Evolutionary conservation across 2,113 vertebrate genomes (phyloP).

Genomic region (Pollimyrus isidori): DNA sequence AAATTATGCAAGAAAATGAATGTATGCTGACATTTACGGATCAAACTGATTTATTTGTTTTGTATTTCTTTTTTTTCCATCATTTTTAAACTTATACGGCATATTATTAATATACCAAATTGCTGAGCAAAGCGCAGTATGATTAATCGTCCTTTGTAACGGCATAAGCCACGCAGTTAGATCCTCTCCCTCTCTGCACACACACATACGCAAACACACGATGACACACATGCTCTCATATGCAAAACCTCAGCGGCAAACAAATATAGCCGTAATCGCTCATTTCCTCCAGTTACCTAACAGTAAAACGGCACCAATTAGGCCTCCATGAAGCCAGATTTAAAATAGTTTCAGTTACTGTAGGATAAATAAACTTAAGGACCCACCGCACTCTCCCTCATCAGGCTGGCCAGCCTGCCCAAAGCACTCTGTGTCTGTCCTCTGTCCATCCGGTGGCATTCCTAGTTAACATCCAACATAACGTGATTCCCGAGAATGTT

Average conservation of each 20-base stretch:
- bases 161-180: background rate
- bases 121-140: background rate
- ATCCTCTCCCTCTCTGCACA: slow-evolving; percentile 14
- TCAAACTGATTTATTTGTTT: background rate
- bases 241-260: slow-evolving; percentile 33
- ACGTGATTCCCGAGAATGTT: background rate
- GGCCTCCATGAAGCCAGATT: slow-evolving; percentile 62
- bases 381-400: slow-evolving; percentile 55
- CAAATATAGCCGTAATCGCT: slow-evolving; percentile 65
- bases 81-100: background rate
- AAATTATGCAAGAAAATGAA: background rate
- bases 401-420: slow-evolving; percentile 6
- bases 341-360: slow-evolving; percentile 52
- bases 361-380: slow-evolving; percentile 65
- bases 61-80: background rate
- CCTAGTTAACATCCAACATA: background rate
- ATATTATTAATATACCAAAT: background rate
- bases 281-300: slow-evolving; percentile 69
- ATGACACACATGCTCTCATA: slow-evolving; percentile 17
- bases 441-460: background rate
- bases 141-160: background rate
- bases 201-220: slow-evolving; percentile 5
- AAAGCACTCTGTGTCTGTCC: background rate
- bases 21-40: background rate
- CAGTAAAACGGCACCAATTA: slow-evolving; percentile 69